Percentiles rank a stretch among this genome's conserved stretches.
These are phyloP conservation scores for Conistra vaccinii DNA, from an alignment of 2,888 invertebrate genomes.

Conservation along the genomic window DNA sequence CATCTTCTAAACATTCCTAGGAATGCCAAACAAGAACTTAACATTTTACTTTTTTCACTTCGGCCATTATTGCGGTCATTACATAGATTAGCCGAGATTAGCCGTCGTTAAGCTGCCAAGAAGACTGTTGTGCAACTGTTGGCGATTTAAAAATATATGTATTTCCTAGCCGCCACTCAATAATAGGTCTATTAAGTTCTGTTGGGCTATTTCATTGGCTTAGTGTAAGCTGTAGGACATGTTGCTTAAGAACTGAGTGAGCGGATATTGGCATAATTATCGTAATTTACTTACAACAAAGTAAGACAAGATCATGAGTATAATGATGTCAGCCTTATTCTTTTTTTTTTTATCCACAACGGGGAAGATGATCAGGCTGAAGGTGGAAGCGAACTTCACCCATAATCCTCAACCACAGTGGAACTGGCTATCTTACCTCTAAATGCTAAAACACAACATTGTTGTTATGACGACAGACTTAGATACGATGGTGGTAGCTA, in stretches of 20 bases:
- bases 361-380: too few relatives aligned
- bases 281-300: neutral
- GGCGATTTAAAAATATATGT: constrained; percentile 70
- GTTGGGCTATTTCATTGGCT: constrained; percentile 37
- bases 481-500: too few relatives aligned
- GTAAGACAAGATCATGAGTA: neutral
- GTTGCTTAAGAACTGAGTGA: neutral
- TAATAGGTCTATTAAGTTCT: constrained; percentile 72
- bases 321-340: neutral
- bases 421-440: too few relatives aligned
- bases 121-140: constrained; percentile 67
- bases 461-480: too few relatives aligned
- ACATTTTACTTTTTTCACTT: constrained; percentile 54
- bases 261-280: neutral
- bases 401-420: too few relatives aligned
- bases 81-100: constrained; percentile 65
- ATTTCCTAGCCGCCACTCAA: constrained; percentile 69
- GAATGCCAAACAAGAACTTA: constrained; percentile 51
- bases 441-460: too few relatives aligned
- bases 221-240: constrained; percentile 32
- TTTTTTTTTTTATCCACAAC: too few relatives aligned
- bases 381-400: too few relatives aligned
- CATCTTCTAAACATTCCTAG: constrained; percentile 38
- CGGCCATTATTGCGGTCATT: constrained; percentile 62
- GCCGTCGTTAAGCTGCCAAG: constrained; percentile 69